Conservation (phyloP, 2,888 invertebrate species). For the Gonocerus acuteangulatus region DNA sequence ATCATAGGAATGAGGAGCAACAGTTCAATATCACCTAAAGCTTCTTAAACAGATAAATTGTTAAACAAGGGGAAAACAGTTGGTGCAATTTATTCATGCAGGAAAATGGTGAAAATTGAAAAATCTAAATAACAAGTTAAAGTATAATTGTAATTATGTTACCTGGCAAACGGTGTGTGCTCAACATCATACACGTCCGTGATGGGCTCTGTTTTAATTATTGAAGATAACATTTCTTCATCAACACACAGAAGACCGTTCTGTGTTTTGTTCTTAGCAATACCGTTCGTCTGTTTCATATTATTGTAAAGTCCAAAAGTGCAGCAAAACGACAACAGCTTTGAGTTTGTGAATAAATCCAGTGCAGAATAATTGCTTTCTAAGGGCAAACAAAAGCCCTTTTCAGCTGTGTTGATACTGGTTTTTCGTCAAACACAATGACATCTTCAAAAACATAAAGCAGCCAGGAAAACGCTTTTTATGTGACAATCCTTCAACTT, state of each 20-base stretch:
- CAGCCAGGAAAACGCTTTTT: not conserved
- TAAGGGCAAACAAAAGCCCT: too few relatives aligned
- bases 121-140: too few relatives aligned
- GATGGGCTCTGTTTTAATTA: conserved; percentile 66
- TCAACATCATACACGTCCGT: conserved; percentile 71
- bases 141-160: too few relatives aligned
- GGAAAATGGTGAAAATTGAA: too few relatives aligned
- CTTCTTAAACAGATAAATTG: too few relatives aligned
- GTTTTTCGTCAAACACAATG: conserved; percentile 3
- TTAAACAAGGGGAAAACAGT: too few relatives aligned
- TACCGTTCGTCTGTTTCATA: conserved; percentile 28
- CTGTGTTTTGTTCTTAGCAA: conserved; percentile 27
- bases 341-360: too few relatives aligned
- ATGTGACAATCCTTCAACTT: not conserved
- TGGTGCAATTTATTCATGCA: too few relatives aligned
- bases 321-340: too few relatives aligned
- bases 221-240: conserved; percentile 46
- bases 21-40: too few relatives aligned
- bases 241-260: conserved; percentile 65
- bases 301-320: not conserved
- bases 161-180: conserved; percentile 79
- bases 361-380: too few relatives aligned
- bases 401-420: not conserved
- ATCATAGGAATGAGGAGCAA: too few relatives aligned
- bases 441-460: conserved; percentile 6